Base-by-base conservation (phyloP, 2,113 vertebrate species). In the Zosterops hypoxanthus region DNA sequence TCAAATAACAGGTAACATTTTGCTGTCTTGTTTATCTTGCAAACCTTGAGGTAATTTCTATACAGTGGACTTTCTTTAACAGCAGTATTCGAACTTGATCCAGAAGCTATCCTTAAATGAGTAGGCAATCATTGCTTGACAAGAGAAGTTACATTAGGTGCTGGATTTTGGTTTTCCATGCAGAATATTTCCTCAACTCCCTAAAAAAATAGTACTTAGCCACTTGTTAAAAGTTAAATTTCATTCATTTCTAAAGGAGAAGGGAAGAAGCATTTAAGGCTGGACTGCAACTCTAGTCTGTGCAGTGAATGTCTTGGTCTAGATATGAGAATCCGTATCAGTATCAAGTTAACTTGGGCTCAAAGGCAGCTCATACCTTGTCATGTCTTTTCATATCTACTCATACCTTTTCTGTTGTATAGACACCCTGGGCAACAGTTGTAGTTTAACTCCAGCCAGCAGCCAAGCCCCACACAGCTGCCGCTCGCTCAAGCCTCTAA, bases 401-500 rank as follows among this genome's bases (percentile, higher is more conserved):
- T 70, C 3, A 12, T 28, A 20, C 73, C 1, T 79, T 46, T 80
- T 71, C 41, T 42, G 5, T 47, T 88, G 12, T 11, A 41, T 14
- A 46, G 68, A 52, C 0, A 75, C 1, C 3, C 25, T 69, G 41
- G 44, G 4, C 16, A 70, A 23, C 33, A 33, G 14, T 6, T 46
- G 23, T 28, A 60, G 26, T 46, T 44, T 33, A 52, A 36, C 33
- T 60, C 46, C 55, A 77, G 26, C 17, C 26, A 69, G 33, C 22
- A 60, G 8, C 33, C 19, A 69, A 53, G 6, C 9, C 9, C 12
- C 6, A 8, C 1, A 2, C 7, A 23, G 18, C 26, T 17, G 11
- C 33, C 1, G 1, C 20, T 23, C 0, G 0, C 9, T 69, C 53
- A 8, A 6, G 22, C 33, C 18, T 6, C 9, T 36, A 10, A 11